Base-by-base conservation (phyloP, 2,797 vertebrate genomes). In the Synanceia verrucosa region DNA sequence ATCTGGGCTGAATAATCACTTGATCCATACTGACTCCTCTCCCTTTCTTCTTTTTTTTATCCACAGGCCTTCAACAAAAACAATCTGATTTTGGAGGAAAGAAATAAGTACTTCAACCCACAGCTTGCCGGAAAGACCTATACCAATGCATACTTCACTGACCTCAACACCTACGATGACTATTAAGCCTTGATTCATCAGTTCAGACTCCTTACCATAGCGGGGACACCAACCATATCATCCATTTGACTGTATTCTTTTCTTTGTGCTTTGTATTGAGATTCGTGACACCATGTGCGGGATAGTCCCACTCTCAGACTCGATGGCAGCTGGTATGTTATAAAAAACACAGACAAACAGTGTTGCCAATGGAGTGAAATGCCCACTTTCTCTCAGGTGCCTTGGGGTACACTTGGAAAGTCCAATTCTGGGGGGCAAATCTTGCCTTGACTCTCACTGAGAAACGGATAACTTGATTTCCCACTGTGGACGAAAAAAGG, bases 81-180 rank as follows among this genome's bases (percentile, higher is more conserved):
- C 93, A 99, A 99, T 92, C 91, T 99, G 94, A 97, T 99, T 86
- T 91, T 99, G 90, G 97, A 99, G 89, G 97, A 99, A 90, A 94
- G 97, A 92, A 99, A 99, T 92, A 99, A 97, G 82, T 99, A 99
- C 92, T 99, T 98, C 94, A 98, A 97, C 88, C 97, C 97, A 9
- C 97, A 99, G 86, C 96, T 97, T 67, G 94, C 96, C 55, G 95
- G 96, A 92, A 99, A 99, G 94, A 97, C 97, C 70, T 99, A 98
- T 75, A 98, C 97, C 85, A 99, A 99, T 4, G 93, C 97, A 88
- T 99, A 98, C 94, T 99, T 99, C 91, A 96, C 96, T 74, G 97
- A 99, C 94, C 96, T 98, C 93, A 99, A 98, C 91, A 97, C 96
- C 90, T 99, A 99, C 10, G 97, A 99, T 65, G 97, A 99, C 82